Base-by-base conservation (phyloP, 2,888 invertebrate species). In the Hyposoter didymator region DNA sequence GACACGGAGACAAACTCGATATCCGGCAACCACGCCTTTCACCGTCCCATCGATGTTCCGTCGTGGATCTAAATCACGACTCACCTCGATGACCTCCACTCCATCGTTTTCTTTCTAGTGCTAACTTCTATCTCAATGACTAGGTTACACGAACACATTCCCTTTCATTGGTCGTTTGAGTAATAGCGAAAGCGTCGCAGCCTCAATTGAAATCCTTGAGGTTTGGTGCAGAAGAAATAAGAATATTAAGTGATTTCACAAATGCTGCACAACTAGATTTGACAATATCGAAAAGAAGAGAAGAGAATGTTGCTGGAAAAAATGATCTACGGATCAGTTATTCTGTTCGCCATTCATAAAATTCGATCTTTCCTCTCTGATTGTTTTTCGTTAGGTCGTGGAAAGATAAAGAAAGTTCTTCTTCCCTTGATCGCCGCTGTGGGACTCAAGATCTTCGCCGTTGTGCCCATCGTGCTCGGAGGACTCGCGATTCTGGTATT, bases 371-470 rank as follows among this genome's bases (percentile, higher is more conserved):
- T 39, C 32, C 0, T 6, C 12, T 52, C 17, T 43, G 28, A 55
- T 52, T 62, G 28, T 67, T 52, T 43, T 14, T 14, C 14, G 91
- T 4, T 92, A 97, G 97, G 97, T 74, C 96, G 97, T 62, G 97
- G 96, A 43, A 97, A 92, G 80, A 95, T 97, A 92, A 97, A 97
- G 95, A 97, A 97, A 92, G 95, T 96, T 92, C 93, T 97, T 45
- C 95, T 94, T 90, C 97, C 97, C 0, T 93, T 97, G 69, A 94
- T 97, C 70, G 94, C 97, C 70, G 96, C 96, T 0, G 94, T 96
- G 22, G 97, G 96, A 49, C 95, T 96, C 32, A 97, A 97, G 91
- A 94, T 97, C 78, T 95, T 97, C 76, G 96, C 97, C 0, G 93
- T 97, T 0, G 93, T 96, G 0, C 97, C 97, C 0, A 93, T 97